Conservation (phyloP, 1,140 invertebrate genomes). For the Drosophila malerkotliana region DNA sequence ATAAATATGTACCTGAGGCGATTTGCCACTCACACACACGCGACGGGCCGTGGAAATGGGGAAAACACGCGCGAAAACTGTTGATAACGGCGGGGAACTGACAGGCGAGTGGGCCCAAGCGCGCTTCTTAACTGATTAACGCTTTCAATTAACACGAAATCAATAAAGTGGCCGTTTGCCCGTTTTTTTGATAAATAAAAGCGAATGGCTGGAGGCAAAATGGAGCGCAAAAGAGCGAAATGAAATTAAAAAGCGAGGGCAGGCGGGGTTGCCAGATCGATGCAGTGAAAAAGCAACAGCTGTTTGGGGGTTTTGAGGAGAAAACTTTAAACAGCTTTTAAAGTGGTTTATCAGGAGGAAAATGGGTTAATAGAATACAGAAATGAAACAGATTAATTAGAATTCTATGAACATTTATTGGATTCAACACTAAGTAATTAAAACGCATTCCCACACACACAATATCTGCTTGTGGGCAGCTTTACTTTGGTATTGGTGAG, state of each 20-base stretch:
- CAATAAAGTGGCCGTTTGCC: constrained; percentile 43
- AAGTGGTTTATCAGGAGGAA: background rate
- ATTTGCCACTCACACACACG: constrained; percentile 22
- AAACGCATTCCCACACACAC: background rate
- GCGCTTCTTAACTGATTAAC: constrained; percentile 67
- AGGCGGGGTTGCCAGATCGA: constrained; percentile 57
- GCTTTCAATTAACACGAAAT: constrained; percentile 71
- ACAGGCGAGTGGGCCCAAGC: constrained; percentile 24
- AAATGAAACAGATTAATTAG: background rate
- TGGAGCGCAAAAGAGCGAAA: constrained; percentile 53
- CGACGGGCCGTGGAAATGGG: constrained; percentile 22
- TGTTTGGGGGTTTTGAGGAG: constrained; percentile 20
- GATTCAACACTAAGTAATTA: background rate
- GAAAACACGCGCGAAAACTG: constrained; percentile 59
- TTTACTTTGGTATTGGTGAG: background rate
- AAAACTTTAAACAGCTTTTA: background rate
- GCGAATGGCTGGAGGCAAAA: constrained; percentile 46
- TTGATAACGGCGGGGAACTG: constrained; percentile 32
- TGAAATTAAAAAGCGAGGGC: constrained; percentile 22
- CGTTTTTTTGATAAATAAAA: constrained; percentile 63
- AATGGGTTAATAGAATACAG: background rate
- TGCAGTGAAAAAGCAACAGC: constrained; percentile 5
- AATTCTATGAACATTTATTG: background rate
- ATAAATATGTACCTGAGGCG: background rate
- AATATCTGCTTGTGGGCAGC: background rate